phyloP scores from a whole-genome alignment of 2,888 invertebrate species.

The Agonum fuliginosum region DNA sequence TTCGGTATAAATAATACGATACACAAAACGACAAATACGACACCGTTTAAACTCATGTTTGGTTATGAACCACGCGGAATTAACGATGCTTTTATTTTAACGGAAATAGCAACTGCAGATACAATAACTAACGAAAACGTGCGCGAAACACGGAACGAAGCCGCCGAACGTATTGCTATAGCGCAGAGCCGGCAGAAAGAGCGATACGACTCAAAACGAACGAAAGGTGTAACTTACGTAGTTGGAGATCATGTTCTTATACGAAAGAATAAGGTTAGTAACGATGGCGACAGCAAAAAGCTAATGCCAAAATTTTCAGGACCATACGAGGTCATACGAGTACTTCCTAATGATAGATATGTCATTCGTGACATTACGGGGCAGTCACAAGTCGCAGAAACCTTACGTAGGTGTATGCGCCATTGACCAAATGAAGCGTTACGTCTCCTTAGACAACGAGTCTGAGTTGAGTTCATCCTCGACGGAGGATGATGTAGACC shows the following conservation, averaged over 20 bases:
- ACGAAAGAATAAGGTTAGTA: not conserved
- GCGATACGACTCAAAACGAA: not conserved
- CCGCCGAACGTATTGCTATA: not conserved
- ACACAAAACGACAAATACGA: not conserved
- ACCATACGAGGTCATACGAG: not conserved
- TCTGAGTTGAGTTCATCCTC: not conserved
- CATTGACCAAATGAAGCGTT: not conserved
- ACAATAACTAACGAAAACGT: no score
- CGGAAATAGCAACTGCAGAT: not conserved
- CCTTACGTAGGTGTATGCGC: no score
- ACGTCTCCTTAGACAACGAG: not conserved
- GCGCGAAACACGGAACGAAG: not conserved
- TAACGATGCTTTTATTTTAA: conserved; percentile 34
- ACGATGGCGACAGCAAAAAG: not conserved
- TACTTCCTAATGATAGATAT: not conserved
- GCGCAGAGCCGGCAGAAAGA: not conserved
- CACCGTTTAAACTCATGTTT: not conserved
- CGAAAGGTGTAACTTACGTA: not conserved
- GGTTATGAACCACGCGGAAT: not conserved
- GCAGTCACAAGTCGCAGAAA: not conserved
- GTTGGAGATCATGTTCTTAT: not conserved
- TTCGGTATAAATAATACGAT: conserved; percentile 3
- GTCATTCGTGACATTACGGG: not conserved
- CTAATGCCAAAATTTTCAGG: not conserved
- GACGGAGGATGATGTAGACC: not conserved